Evolutionary conservation across 2,888 invertebrate species (phyloP), one percentile per base, ranked within the genome.

Genomic region (Rhimphoctona megacephalus): DNA sequence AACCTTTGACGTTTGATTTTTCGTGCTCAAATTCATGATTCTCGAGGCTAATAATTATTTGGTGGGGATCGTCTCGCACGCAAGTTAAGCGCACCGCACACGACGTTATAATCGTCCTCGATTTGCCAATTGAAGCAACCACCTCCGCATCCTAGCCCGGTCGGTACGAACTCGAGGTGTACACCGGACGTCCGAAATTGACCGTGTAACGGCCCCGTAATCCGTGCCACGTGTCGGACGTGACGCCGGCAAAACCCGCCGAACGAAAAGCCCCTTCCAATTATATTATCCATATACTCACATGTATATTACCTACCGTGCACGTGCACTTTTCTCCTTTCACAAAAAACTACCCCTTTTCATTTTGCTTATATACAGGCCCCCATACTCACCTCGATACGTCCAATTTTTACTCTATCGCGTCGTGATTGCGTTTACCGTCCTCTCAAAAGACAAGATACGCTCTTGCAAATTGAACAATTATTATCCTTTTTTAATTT

Each of bases 191-290:
- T 90, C 88, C 90, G 91, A 93, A 94, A 94, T 94, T 93, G 92
- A 92, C 91, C 92, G 91, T 91, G 92, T 92, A 92, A 93, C 90
- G 89, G 89, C 90, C 85, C 90, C 89, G 90, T 93, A 94, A 94
- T 93, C 92, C 92, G 90, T 88, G 94, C 90, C 94, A 94, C 94
- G 94, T 93, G 94, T 91, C 91, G 88, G 88, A 88, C 86, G 88
- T 88, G 84, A 88, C 87, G 86, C 86, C 83, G 70, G 78, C 69
- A 78, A 70, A 86, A 77, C 83, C 67, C 30, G 57, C 14, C 76
- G 70, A 79, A 78, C 84, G 52, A n/a, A 22, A 66, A 81, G 14
- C 57, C 67, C 52, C n/a, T 19, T 69, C 25, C 52, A 78, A 67
- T 61, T 36, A 52, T 61, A 33, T 76, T 52, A 36, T 54, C 64